phyloP scores from a whole-genome alignment of 2,797 vertebrate genomes.

The Cryptoprocta ferox region DNA sequence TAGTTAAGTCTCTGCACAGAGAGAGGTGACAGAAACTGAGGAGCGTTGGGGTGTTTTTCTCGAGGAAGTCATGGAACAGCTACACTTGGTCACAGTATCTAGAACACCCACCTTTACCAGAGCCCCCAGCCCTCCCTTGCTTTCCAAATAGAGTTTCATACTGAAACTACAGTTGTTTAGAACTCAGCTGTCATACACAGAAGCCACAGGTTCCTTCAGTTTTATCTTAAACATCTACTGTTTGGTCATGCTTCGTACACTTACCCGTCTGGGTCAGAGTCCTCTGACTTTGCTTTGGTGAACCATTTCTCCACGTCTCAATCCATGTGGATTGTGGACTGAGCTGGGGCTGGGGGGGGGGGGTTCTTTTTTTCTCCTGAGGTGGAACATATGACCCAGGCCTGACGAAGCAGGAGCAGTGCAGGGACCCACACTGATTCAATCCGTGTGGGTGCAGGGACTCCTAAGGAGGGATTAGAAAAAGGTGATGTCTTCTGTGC shows the following conservation, averaged over 20 bases:
- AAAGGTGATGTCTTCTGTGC: background rate
- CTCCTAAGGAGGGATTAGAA: background rate
- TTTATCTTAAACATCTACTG: background rate
- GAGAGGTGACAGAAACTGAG: background rate
- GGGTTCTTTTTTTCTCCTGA: background rate
- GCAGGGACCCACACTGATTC: background rate
- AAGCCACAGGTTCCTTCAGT: background rate
- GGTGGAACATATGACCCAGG: background rate
- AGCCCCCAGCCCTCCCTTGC: background rate
- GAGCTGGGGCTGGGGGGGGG: too few relatives aligned
- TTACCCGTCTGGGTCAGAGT: background rate
- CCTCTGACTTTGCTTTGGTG: background rate
- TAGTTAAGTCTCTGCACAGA: background rate
- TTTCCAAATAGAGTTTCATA: background rate
- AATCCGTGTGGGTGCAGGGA: background rate
- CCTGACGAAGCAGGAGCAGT: background rate
- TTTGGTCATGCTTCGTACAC: background rate
- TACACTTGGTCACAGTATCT: background rate
- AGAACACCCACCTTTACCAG: background rate
- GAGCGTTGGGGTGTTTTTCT: background rate
- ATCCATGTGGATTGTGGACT: background rate
- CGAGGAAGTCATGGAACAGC: background rate
- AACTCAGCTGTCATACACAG: background rate
- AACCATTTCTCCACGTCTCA: background rate
- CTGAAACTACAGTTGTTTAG: background rate